Percentiles rank a stretch among this genome's conserved stretches.
phyloP scores from a whole-genome alignment of 2,888 invertebrate genomes.

The Chrysolina americana region DNA sequence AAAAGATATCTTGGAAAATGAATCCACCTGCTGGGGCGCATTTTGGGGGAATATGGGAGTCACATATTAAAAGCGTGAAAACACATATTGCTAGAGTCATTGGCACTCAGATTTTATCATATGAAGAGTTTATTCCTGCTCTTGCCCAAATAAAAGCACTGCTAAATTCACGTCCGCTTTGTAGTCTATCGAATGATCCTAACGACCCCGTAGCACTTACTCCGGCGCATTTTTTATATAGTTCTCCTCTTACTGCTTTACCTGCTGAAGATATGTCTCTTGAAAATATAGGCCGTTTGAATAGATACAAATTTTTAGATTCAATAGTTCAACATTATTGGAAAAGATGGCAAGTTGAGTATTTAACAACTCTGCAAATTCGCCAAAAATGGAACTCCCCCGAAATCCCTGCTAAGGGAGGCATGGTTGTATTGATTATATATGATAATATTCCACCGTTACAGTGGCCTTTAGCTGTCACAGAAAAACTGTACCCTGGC shows the following conservation, averaged over 20 bases:
- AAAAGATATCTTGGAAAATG: neutral
- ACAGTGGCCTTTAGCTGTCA: too few relatives aligned
- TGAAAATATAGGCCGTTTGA: neutral
- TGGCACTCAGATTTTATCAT: too few relatives aligned
- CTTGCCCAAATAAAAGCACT: neutral
- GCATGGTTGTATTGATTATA: neutral
- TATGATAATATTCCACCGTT: neutral
- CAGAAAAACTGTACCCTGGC: too few relatives aligned
- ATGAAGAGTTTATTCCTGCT: neutral
- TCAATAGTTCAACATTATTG: too few relatives aligned
- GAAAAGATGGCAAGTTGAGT: neutral
- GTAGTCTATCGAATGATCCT: too few relatives aligned
- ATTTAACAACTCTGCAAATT: neutral
- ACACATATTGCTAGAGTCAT: too few relatives aligned
- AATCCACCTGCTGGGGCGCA: neutral
- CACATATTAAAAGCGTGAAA: neutral
- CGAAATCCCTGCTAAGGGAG: neutral
- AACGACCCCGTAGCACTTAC: too few relatives aligned
- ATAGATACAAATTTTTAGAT: too few relatives aligned
- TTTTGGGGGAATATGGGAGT: neutral
- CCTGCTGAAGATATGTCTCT: too few relatives aligned
- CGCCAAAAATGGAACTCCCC: slow-evolving; percentile 1
- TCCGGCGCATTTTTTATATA: neutral
- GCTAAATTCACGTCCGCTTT: neutral
- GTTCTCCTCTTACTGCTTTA: neutral